Evolutionary conservation across 2,888 invertebrate genomes (phyloP).

Genomic region (Nymphalis polychloros): DNA sequence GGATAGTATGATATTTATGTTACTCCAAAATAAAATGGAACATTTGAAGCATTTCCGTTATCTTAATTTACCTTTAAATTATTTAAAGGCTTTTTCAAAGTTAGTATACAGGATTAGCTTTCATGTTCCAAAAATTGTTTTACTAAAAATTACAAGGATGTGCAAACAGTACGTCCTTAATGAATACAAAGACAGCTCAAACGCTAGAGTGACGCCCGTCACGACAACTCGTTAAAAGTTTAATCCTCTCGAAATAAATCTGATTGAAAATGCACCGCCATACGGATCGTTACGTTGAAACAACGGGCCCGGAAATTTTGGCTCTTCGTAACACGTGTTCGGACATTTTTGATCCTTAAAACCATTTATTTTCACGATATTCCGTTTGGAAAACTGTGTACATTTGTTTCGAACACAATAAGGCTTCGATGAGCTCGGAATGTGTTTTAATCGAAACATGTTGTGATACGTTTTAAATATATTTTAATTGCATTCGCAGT

Average conservation of each 20-base stretch:
- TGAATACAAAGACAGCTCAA: conserved; percentile 1
- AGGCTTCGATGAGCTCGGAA: conserved; percentile 5
- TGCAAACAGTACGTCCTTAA: not conserved
- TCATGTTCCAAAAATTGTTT: not conserved
- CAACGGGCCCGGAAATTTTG: conserved; percentile 40
- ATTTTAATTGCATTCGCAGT: not conserved
- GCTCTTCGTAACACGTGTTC: conserved; percentile 20
- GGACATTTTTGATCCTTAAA: conserved; percentile 23
- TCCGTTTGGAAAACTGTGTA: conserved; percentile 13
- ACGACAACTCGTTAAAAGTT: conserved; percentile 62
- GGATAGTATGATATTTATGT: no score
- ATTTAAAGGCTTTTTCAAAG: no score
- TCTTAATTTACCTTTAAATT: no score
- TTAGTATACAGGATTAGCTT: no score
- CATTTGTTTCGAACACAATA: conserved; percentile 23
- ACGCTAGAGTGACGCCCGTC: conserved; percentile 7
- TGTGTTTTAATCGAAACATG: conserved; percentile 7
- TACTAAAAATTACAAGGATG: not conserved
- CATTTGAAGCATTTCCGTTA: no score
- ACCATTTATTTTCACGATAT: conserved; percentile 20
- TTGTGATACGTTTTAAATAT: not conserved
- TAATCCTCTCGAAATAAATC: conserved; percentile 69
- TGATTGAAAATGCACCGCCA: conserved; percentile 65
- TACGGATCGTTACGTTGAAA: conserved; percentile 57
- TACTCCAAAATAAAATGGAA: no score